Conservation (phyloP, 2,797 vertebrate species). For the Pelodytes ibericus region DNA sequence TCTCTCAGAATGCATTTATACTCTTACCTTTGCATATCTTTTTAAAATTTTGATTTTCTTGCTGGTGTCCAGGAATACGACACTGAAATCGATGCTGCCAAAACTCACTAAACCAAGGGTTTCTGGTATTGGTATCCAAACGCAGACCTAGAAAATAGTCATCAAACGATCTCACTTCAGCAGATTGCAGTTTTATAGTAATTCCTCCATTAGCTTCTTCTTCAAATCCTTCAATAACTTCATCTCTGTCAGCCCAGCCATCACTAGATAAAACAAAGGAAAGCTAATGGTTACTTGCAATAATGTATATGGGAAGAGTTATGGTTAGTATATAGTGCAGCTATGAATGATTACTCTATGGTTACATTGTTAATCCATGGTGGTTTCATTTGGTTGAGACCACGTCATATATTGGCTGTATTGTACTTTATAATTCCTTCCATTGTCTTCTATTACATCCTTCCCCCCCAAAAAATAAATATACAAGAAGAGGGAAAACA, state of each 20-base stretch:
- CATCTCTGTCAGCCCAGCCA: slow-evolving; percentile 97
- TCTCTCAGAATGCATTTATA: neutral
- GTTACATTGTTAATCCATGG: no score
- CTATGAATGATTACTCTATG: no score
- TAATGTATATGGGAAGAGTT: no score
- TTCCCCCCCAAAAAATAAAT: no score
- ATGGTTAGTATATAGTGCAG: no score
- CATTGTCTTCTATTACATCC: no score
- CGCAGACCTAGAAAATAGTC: slow-evolving; percentile 93
- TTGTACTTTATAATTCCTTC: no score
- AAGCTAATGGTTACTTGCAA: neutral
- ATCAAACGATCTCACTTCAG: slow-evolving; percentile 89
- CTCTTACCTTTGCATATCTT: slow-evolving; percentile 89
- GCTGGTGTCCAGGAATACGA: slow-evolving; percentile 86
- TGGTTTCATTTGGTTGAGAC: no score
- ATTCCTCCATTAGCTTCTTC: slow-evolving; percentile 95
- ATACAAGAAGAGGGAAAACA: no score
- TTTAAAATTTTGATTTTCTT: slow-evolving; percentile 91
- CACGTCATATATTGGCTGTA: no score
- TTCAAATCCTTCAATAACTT: slow-evolving; percentile 96
- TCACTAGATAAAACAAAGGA: slow-evolving; percentile 77
- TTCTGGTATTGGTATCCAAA: slow-evolving; percentile 89
- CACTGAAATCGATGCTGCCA: slow-evolving; percentile 99
- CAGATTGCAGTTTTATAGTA: slow-evolving; percentile 96
- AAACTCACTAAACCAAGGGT: slow-evolving; percentile 97